These are phyloP conservation scores for Oscheius myriophilus DNA, from an alignment of 2,888 invertebrate species.

Conservation along the genomic window DNA sequence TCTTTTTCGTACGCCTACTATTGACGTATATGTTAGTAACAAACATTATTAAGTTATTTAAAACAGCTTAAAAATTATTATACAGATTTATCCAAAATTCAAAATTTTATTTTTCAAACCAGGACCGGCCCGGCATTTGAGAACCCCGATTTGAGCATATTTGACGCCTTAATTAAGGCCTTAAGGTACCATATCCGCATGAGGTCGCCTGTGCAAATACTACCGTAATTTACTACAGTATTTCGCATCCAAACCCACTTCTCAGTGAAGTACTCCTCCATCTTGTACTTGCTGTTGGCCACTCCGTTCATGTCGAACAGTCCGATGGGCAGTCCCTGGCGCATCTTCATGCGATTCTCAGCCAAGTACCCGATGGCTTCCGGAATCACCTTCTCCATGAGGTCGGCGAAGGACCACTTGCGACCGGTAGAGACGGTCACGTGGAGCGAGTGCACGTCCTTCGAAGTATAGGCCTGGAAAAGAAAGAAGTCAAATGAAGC, in stretches of 20 bases:
- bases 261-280: conserved; percentile 50
- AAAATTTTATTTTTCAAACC: no score
- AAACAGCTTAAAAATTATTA: no score
- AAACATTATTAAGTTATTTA: no score
- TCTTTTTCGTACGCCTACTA: no score
- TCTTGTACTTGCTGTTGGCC: conserved; percentile 48
- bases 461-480: conserved; percentile 49
- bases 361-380: conserved; percentile 39
- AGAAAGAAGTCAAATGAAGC: background rate
- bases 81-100: no score
- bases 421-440: conserved; percentile 92
- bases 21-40: no score
- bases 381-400: conserved; percentile 80
- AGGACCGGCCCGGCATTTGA: no score
- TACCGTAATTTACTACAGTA: no score
- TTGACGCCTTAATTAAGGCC: no score
- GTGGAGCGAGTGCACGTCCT: conserved; percentile 86
- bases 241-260: conserved; percentile 44
- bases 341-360: conserved; percentile 35
- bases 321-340: conserved; percentile 47
- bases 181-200: no score
- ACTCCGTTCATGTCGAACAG: conserved; percentile 60
- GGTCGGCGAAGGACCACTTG: conserved; percentile 87
- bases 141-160: no score
- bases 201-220: no score